These are phyloP conservation scores for Parazoanthus swiftii DNA, from an alignment of 92 coral and sea anemone genomes.

Conservation along the genomic window DNA sequence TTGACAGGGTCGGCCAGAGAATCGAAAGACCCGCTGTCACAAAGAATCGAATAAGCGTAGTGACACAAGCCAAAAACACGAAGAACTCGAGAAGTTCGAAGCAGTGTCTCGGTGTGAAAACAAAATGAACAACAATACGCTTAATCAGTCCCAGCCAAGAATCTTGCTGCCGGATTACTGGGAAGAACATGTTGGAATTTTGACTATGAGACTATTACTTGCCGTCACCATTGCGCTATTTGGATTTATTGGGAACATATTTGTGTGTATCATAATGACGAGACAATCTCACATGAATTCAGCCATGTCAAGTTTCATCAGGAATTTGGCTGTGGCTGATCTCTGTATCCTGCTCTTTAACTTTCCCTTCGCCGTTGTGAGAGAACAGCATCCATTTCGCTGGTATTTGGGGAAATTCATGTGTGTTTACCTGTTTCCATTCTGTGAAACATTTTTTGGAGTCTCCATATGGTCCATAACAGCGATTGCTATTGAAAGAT, in stretches of 20 bases:
- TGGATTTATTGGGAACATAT: conserved; percentile 6
- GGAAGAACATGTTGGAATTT: conserved; percentile 17
- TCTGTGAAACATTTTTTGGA: conserved; percentile 20
- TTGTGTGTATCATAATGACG: conserved; percentile 5
- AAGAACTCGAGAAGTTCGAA: not conserved
- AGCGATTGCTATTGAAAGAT: conserved; percentile 24
- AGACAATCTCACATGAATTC: conserved; percentile 19
- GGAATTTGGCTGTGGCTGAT: conserved; percentile 14
- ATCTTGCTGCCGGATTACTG: not conserved
- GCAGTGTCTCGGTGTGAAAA: not conserved
- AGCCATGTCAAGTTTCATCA: conserved; percentile 25
- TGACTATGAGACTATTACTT: not conserved
- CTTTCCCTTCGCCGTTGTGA: conserved; percentile 14
- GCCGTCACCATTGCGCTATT: not conserved
- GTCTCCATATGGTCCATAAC: conserved; percentile 37
- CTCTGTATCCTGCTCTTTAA: conserved; percentile 17
- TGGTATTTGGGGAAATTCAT: conserved; percentile 14
- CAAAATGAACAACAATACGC: not conserved
- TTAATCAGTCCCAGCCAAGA: not conserved
- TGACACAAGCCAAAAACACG: not conserved
- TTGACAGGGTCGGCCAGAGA: conserved; percentile 3
- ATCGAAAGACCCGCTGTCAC: not conserved
- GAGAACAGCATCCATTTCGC: conserved; percentile 2
- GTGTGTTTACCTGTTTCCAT: conserved; percentile 21
- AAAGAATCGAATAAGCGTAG: not conserved